Base-by-base conservation (phyloP, 2,797 vertebrate species). In the Hoplostethus mediterraneus region DNA sequence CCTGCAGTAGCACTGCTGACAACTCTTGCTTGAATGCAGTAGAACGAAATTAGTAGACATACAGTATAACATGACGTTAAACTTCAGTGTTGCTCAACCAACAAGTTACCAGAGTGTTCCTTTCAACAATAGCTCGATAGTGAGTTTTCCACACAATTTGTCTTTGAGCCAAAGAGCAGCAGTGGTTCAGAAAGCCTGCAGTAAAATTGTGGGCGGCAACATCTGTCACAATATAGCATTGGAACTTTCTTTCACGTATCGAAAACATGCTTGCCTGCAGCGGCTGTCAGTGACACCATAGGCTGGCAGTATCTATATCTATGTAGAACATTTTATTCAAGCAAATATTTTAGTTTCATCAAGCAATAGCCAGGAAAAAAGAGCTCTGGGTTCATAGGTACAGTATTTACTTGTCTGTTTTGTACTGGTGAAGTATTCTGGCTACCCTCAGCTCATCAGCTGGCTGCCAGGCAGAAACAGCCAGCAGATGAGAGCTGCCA, bases 391-490 rank as follows among this genome's bases (percentile, higher is more conserved):
- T 33, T 44, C 33, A 42, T 77, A 44, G 47, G 40, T n/a, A 21
- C n/a, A n/a, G 47, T 49, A 2, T 73, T 71, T 70, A 61, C 73
- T 54, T 58, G 61, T 28, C 51, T 5, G 9, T 60, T 83, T 77
- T 75, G 61, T 73, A 47, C 66, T 53, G 6, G 51, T 62, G 9
- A 69, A 77, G n/a, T 57, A 33, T 53, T 31, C 45, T 83, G 62
- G 63, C 64, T 69, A 61, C 30, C 55, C 51, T 8, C 51, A 31
- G 57, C 61, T 68, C 40, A 42, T 63, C 45, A 63, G n/a, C 44
- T 45, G 71, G n/a, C 49, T 81, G 56, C 58, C 58, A 76, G 56
- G 49, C 54, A 12, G 47, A 14, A 72, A 62, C 52, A 64, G 54
- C n/a, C 36, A 60, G 33, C 59, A 67, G 66, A 28, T 73, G 30